Conservation (phyloP, 2,113 vertebrate species). For the Callithrix jacchus region DNA sequence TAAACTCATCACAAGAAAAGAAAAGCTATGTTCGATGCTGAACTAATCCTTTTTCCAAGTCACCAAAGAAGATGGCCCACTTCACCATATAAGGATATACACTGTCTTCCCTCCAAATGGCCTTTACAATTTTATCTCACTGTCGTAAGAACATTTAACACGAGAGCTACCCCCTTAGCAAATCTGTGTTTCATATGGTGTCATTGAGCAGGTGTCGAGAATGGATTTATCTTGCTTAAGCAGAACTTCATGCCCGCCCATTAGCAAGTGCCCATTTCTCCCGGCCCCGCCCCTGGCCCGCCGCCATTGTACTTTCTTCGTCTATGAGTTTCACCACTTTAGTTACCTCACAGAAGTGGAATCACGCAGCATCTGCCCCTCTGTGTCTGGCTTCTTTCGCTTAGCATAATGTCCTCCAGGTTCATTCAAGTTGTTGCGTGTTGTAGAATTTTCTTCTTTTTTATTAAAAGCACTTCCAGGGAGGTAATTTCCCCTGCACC, state of each 20-base stretch:
- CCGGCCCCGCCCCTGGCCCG: not conserved
- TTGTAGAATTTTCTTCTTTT: not conserved
- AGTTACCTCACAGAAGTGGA: not conserved
- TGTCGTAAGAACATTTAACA: not conserved
- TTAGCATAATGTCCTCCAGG: not conserved
- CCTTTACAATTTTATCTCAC: not conserved
- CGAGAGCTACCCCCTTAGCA: not conserved
- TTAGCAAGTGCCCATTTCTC: not conserved
- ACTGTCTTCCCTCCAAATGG: not conserved
- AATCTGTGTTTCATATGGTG: not conserved
- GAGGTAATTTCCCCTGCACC: not conserved
- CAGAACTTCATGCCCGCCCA: too few relatives aligned
- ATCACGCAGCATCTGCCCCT: not conserved
- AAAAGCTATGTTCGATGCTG: constrained; percentile 25
- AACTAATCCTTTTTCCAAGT: constrained; percentile 56
- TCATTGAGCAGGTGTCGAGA: not conserved
- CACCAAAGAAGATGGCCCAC: not conserved
- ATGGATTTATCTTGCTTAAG: not conserved
- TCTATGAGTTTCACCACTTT: not conserved
- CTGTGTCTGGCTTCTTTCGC: not conserved
- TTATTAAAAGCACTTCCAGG: not conserved
- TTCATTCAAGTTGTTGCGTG: not conserved
- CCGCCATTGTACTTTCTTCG: not conserved
- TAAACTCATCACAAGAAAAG: constrained; percentile 52
- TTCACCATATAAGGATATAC: not conserved